Evolutionary conservation across 1,140 invertebrate genomes (phyloP), one percentile per base, ranked within the genome.

Genomic region (Xylocopa sonorina): DNA sequence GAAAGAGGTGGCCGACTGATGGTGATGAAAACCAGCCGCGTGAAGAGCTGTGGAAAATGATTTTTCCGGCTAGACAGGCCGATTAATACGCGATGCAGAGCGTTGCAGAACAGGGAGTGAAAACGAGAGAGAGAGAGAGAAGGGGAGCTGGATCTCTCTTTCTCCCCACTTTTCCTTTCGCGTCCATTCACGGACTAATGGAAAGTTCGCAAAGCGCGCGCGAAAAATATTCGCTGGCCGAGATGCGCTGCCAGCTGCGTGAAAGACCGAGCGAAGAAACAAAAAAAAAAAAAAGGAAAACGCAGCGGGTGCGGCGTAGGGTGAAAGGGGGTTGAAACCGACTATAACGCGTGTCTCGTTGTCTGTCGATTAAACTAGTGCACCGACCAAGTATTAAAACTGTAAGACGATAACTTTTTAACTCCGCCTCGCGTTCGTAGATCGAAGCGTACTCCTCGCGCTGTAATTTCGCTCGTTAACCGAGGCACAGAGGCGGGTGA

Each of bases 51-150:
- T 9, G 38, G 63, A 48, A 58, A 69, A 77, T 77, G 64, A 69
- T 69, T 69, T 66, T 66, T 69, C 51, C 64, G 53, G 64, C n/a
- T 43, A 67, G 62, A 41, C 74, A 57, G 51, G n/a, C 41, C 74
- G 74, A 76, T 76, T 68, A 68, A 76, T 76, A 27, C 74, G 32
- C 64, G 64, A 68, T 43, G 51, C n/a, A 34, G 27, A 55, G 62
- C 58, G 21, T 34, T 18, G n/a, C 16, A 38, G 7, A 21, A 34
- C 57, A 32, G 55, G 18, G n/a, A 38, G 9, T 4, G 24, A 57
- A 51, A 46, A 9, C 3, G 38, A 38, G 38, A 38, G 9, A 38
- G 38, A 38, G 38, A 38, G 38, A 38, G 38, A 38, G 38, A n/a
- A n/a, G n/a, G 50, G 55, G 29, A 16, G 24, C 50, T 5, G 18